Conservation (phyloP, 2,113 vertebrate species). For the Tragelaphus imberbis region DNA sequence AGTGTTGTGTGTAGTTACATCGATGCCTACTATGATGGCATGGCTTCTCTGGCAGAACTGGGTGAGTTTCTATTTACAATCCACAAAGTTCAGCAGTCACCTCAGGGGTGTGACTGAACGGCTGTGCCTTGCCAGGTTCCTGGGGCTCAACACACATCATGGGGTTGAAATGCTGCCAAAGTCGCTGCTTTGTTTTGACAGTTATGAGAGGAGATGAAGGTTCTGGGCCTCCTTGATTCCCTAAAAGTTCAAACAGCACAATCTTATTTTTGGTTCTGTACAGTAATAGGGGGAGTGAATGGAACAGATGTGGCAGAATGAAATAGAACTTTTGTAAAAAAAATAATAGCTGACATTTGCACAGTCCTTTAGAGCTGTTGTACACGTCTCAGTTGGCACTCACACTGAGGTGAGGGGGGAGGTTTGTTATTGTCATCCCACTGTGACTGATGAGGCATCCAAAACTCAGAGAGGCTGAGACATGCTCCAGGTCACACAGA, state of each 20-base stretch:
- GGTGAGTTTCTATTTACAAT: slow-evolving; percentile 34
- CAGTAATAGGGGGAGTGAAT: not conserved
- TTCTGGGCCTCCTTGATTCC: not conserved
- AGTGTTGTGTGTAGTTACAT: not conserved
- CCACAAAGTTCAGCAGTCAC: slow-evolving; percentile 15
- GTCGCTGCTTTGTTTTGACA: slow-evolving; percentile 38
- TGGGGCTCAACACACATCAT: not conserved
- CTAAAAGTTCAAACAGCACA: not conserved
- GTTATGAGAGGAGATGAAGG: not conserved
- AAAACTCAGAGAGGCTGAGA: not conserved
- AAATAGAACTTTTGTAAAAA: not conserved
- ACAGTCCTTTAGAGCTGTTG: not conserved
- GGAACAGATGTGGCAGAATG: not conserved
- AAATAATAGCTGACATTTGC: not conserved
- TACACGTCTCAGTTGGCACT: not conserved
- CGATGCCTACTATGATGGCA: not conserved
- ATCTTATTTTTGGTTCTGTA: not conserved
- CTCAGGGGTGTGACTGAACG: not conserved
- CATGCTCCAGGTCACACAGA: not conserved
- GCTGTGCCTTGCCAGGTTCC: not conserved
- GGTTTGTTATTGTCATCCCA: not conserved
- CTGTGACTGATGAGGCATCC: not conserved
- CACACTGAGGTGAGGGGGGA: not conserved
- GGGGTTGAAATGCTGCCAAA: slow-evolving; percentile 31
- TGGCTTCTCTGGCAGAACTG: not conserved